phyloP scores from a whole-genome alignment of 2,113 vertebrate genomes.

The Tachysurus fulvidraco region DNA sequence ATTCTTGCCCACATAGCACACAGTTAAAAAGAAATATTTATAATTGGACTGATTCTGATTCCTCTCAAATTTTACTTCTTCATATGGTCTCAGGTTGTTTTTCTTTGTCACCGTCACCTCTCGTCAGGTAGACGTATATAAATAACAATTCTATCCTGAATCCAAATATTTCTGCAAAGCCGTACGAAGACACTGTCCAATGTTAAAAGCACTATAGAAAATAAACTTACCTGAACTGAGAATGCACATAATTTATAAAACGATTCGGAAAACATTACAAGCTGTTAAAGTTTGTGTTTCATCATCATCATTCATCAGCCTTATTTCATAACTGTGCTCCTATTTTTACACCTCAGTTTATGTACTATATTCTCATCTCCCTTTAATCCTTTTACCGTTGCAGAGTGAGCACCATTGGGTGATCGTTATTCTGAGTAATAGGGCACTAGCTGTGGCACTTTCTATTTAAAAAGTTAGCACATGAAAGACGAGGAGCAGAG shows the following conservation, averaged over 20 bases:
- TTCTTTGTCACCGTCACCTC: too few relatives aligned
- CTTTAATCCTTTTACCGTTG: neutral
- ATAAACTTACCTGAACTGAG: too few relatives aligned
- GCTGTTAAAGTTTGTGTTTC: neutral
- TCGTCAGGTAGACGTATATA: too few relatives aligned
- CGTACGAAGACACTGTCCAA: too few relatives aligned
- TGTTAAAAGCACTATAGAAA: too few relatives aligned
- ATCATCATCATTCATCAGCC: neutral
- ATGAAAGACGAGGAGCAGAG: neutral
- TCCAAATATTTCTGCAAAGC: too few relatives aligned
- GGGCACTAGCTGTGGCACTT: neutral
- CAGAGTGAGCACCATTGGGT: neutral
- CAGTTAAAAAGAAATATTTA: too few relatives aligned
- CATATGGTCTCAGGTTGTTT: too few relatives aligned
- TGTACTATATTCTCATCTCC: neutral
- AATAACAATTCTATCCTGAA: too few relatives aligned
- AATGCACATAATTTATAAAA: neutral
- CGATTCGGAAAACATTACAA: neutral
- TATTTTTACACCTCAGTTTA: neutral
- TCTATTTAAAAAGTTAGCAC: neutral
- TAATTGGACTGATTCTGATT: too few relatives aligned
- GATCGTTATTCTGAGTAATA: constrained; percentile 1
- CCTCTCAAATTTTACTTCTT: too few relatives aligned
- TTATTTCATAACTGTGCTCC: neutral
- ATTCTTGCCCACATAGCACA: too few relatives aligned